Evolutionary conservation across 1,140 invertebrate species (phyloP), one percentile per base, ranked within the genome.

Genomic region (Anadara kagoshimensis): DNA sequence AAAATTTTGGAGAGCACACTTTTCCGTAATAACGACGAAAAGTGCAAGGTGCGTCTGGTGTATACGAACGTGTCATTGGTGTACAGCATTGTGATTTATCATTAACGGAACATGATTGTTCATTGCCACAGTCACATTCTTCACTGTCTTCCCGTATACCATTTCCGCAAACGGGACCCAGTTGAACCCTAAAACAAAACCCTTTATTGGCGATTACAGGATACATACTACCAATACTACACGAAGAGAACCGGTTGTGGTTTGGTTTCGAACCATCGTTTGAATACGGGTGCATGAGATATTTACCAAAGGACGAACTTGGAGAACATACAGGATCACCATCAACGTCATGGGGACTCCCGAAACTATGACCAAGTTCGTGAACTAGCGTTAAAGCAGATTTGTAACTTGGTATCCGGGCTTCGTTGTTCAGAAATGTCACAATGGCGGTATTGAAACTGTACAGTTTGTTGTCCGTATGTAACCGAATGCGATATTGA

Each of bases 351-450:
- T 87, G 86, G 16, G 45, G 29, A 65, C 78, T 80, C 22, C 86
- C 86, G 74, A 87, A 86, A 66, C 67, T 82, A 70, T 87, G 86
- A 29, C 85, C 86, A 11, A 86, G 59, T 74, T 87, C 86, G 72
- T 87, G 86, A 0, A 80, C 69, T 18, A 86, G 22, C 5, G 78
- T 79, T 5, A 85, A 36, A 20, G 78, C 70, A 47, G 69, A 65
- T 45, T 76, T 58, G 16, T 69, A 65, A 10, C 65, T 47, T 20
- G 79, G 62, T 14, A 82, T 12, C 1, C 51, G 54, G n/a, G 44
- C 61, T 11, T 79, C 82, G 54, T 70, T 56, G 63, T 74, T 84
- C 0, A 78, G 20, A 62, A 66, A 68, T 14, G 83, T 78, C 2
- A 86, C 77, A 14, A 86, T 14, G 7, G 76, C 78, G 11, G 79